Base-by-base conservation (phyloP, 2,797 vertebrate genomes). In the Nothura maculosa region DNA sequence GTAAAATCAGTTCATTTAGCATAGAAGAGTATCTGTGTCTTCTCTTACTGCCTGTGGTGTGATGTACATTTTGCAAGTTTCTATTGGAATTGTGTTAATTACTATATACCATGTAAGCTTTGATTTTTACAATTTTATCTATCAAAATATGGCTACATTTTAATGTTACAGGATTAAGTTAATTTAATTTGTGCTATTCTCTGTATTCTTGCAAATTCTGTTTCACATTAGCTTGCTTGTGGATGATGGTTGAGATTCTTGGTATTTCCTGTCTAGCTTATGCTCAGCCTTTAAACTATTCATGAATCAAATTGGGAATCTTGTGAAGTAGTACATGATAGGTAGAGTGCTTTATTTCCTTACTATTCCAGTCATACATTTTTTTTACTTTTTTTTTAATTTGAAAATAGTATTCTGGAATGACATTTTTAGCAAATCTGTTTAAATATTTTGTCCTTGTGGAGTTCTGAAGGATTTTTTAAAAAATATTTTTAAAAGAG, bases 181-280 rank as follows among this genome's bases (percentile, higher is more conserved):
- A 62, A n/a, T 45, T 66, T 92, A 73, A 91, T 91, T 63, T 63
- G 52, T 84, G 32, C 28, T 50, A 45, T 77, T 95, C 87, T 92
- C 57, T 76, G 64, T 91, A 40, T 81, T 92, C 69, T 78, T 94
- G 76, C 32, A 76, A 81, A 87, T 83, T 92, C 84, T 91, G 90
- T 95, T 95, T 90, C 81, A 62, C 42, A 88, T 96, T 95, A 94
- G 12, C 64, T 70, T 81, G 75, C 72, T 89, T 73, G 38, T 70
- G 85, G 34, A 90, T 73, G 52, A 66, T 83, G 58, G 70, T 79
- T 0, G 0, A 64, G 7, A 50, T 90, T 79, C 87, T 75, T 89
- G 79, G 81, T 77, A 93, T 96, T 96, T 96, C 90, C 90, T 96
- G 76, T 40, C 86, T 94, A 94, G 76, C 38, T 73, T 90, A 42